These are phyloP conservation scores for Otus sunia DNA, from an alignment of 2,113 vertebrate species.

Conservation along the genomic window DNA sequence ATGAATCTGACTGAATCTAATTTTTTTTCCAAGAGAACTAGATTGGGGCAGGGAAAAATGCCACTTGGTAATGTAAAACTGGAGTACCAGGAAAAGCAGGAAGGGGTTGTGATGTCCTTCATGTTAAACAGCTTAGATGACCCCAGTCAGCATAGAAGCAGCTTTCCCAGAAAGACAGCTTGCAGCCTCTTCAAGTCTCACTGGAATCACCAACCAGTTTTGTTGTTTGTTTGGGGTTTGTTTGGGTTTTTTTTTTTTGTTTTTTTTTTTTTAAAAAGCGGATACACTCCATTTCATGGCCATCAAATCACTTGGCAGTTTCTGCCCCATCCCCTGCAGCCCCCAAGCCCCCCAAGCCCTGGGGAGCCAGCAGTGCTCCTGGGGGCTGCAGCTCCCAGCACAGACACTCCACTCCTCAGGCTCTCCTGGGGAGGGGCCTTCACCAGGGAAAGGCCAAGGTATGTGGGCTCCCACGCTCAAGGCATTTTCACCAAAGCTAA, in stretches of 20 bases:
- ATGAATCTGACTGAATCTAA: background rate
- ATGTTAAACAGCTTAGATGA: background rate
- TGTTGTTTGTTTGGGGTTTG: no score
- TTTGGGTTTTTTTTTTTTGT: no score
- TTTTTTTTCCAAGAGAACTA: background rate
- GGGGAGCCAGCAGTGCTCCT: background rate
- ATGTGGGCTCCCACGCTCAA: background rate
- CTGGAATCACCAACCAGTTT: background rate
- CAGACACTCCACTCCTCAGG: background rate
- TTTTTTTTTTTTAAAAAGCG: background rate
- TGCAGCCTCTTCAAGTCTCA: background rate
- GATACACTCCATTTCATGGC: background rate
- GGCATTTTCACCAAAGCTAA: background rate
- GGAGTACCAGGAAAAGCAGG: background rate
- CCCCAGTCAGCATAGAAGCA: background rate
- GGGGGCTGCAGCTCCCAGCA: background rate
- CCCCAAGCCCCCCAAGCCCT: background rate
- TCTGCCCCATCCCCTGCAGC: background rate
- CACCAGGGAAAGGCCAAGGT: background rate
- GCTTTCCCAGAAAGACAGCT: background rate
- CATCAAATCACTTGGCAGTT: background rate
- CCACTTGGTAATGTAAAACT: background rate
- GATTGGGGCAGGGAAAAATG: background rate
- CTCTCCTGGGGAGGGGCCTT: background rate
- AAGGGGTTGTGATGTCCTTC: background rate